These are phyloP conservation scores for Ophthalmolycus amberensis DNA, from an alignment of 2,113 vertebrate genomes.

Conservation along the genomic window DNA sequence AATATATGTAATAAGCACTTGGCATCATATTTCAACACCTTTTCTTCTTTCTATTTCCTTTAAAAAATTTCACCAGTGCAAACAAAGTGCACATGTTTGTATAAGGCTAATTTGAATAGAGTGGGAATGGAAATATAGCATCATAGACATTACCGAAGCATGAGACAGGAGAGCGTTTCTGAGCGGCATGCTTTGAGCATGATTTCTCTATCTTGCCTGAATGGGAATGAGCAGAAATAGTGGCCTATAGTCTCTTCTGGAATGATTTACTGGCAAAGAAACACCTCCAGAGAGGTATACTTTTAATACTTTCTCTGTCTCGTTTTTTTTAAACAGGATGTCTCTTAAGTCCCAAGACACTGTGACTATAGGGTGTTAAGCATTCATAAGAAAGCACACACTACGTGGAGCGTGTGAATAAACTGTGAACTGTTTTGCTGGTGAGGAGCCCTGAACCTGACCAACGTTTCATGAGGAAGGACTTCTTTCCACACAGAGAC, in stretches of 20 bases:
- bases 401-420: slow-evolving; percentile 60
- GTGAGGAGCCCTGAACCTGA: slow-evolving; percentile 73
- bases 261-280: slow-evolving; percentile 34
- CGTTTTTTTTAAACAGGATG: slow-evolving; percentile 81
- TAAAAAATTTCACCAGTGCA: slow-evolving; percentile 83
- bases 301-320: slow-evolving; percentile 74
- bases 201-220: slow-evolving; percentile 59
- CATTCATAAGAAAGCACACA: slow-evolving; percentile 61
- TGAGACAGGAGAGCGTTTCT: slow-evolving; percentile 47
- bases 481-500: slow-evolving; percentile 72
- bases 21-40: slow-evolving; percentile 26
- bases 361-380: slow-evolving; percentile 69
- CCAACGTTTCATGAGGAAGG: slow-evolving; percentile 68
- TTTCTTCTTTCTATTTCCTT: slow-evolving; percentile 23
- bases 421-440: slow-evolving; percentile 77
- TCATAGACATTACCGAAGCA: slow-evolving; percentile 33
- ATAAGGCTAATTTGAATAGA: slow-evolving; percentile 3
- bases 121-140: slow-evolving; percentile 33
- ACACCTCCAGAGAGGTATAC: slow-evolving; percentile 41
- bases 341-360: slow-evolving; percentile 80
- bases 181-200: slow-evolving; percentile 75
- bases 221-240: slow-evolving; percentile 46
- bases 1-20: slow-evolving; percentile 20
- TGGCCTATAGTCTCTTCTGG: slow-evolving; percentile 1
- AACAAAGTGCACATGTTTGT: slow-evolving; percentile 45